Evolutionary conservation across 1,140 invertebrate genomes (phyloP), one percentile per base, ranked within the genome.

Genomic region (Rhopalosiphum maidis): DNA sequence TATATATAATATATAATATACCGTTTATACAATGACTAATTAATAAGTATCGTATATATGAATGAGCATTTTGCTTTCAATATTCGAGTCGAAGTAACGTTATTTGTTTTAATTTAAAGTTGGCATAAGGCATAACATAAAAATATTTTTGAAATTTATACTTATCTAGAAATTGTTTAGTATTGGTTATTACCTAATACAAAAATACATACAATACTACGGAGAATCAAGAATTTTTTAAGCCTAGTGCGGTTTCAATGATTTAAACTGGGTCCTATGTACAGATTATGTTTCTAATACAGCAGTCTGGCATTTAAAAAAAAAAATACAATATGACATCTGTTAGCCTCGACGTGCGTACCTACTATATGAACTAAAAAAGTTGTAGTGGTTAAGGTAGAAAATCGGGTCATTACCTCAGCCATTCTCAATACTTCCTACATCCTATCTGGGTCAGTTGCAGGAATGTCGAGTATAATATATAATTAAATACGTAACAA

Each of bases 401-500:
- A 85, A 83, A 93, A 93, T 93, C 82, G 82, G 91, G 91, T 93
- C 91, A 93, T 93, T 93, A 93, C 91, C 91, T 93, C 54, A 93
- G 37, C 91, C 48, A 93, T 93, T 93, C 91, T 54, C 48, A 46
- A 93, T 93, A 93, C 91, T 93, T 93, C 91, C 91, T 93, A 85
- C 48, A 93, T 93, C 35, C 43, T 30, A 93, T 93, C 91, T 93
- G 48, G 91, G 91, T 93, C 91, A 93, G 77, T 93, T 85, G 82
- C 48, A 93, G 48, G 91, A 93, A 93, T 93, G 77, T 43, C 15
- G 48, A 93, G 82, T 86, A 48, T 83, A 93, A 85, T 93, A 41
- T 93, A 86, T 93, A 93, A 86, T 86, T 93, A 93, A 86, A 93
- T 93, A 55, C 35, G 85, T 93, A 68, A 90, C 37, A 15, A 90